These are phyloP conservation scores for Lepisosteus osseus DNA, from an alignment of 2,113 vertebrate genomes.

Conservation along the genomic window DNA sequence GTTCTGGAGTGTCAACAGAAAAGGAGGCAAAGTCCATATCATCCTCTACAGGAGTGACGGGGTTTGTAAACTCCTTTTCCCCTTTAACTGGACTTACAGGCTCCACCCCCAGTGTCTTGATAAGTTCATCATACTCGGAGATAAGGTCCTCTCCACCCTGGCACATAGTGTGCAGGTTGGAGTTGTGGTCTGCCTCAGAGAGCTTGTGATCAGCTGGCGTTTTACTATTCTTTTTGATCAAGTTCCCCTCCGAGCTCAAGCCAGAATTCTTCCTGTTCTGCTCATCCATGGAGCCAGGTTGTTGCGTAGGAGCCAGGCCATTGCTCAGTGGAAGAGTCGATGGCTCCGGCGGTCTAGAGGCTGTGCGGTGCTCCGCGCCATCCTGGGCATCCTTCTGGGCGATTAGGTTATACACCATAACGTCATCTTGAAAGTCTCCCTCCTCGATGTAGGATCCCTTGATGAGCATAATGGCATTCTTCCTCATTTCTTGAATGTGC, in stretches of 20 bases:
- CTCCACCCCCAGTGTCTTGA: conserved; percentile 74
- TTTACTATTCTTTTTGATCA: conserved; percentile 33
- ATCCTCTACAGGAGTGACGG: conserved; percentile 48
- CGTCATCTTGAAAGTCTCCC: conserved; percentile 91
- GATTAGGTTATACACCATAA: conserved; percentile 88
- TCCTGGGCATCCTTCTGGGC: conserved; percentile 81
- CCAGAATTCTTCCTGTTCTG: conserved; percentile 35
- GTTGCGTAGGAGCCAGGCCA: conserved; percentile 42
- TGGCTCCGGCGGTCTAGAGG: conserved; percentile 8
- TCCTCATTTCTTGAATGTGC: conserved; percentile 93
- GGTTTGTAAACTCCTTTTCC: conserved; percentile 38
- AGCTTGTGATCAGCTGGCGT: conserved; percentile 19
- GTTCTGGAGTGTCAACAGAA: conserved; percentile 69
- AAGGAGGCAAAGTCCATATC: conserved; percentile 79
- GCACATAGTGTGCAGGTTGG: conserved; percentile 31
- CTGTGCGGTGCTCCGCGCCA: not conserved
- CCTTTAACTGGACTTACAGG: conserved; percentile 42
- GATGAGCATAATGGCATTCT: conserved; percentile 80
- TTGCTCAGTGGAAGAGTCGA: conserved; percentile 45
- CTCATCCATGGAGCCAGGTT: conserved; percentile 36
- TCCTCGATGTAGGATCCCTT: conserved; percentile 92
- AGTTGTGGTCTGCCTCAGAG: conserved; percentile 43
- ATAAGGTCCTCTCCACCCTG: conserved; percentile 74
- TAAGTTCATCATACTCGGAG: conserved; percentile 82
- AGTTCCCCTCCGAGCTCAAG: conserved; percentile 23